These are phyloP conservation scores for Puffinus mauretanicus DNA, from an alignment of 2,113 vertebrate genomes.

Conservation along the genomic window DNA sequence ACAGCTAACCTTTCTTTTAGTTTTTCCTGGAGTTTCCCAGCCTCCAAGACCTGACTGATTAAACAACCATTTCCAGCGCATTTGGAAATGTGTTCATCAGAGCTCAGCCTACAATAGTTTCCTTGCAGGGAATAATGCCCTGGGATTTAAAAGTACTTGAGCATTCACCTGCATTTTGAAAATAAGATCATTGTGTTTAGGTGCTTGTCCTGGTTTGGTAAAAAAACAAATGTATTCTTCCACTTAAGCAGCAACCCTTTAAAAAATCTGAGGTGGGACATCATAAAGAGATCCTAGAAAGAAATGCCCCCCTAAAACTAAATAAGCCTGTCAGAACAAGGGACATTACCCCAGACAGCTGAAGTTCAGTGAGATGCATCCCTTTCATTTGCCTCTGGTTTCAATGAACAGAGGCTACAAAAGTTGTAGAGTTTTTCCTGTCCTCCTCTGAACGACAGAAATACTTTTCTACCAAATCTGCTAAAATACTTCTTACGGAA, in stretches of 20 bases:
- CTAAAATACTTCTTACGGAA: neutral
- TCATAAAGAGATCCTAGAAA: neutral
- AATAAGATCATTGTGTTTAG: neutral
- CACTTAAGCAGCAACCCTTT: neutral
- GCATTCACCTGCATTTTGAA: neutral
- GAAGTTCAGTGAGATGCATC: neutral
- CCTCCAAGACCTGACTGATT: neutral
- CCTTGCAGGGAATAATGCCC: neutral
- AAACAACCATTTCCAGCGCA: neutral
- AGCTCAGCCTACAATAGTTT: neutral
- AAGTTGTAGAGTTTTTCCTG: neutral
- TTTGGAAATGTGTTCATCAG: neutral
- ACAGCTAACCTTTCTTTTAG: neutral
- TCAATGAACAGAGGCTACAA: neutral
- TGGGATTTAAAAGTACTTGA: neutral
- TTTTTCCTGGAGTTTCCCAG: neutral
- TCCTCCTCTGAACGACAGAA: neutral
- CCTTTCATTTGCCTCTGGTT: neutral
- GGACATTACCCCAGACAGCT: neutral
- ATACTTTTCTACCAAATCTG: neutral
- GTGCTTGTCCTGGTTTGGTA: too few relatives aligned
- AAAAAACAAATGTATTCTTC: neutral
- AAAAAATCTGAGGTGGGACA: neutral
- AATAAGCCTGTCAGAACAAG: neutral
- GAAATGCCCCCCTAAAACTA: neutral